These are phyloP conservation scores for Physocephala rufipes DNA, from an alignment of 2,888 invertebrate genomes.

Conservation along the genomic window DNA sequence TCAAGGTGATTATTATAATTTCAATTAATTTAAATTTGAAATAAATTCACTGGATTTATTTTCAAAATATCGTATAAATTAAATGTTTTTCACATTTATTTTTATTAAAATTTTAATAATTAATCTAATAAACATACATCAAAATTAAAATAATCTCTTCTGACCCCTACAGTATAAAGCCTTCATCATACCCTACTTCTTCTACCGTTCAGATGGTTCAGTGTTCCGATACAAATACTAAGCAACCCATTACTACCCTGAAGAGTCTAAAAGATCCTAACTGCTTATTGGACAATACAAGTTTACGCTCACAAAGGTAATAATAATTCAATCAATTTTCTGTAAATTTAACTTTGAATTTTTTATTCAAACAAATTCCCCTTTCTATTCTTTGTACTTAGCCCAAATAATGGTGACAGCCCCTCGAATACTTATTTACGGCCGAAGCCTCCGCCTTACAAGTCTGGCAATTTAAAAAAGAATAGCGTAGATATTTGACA, in stretches of 20 bases:
- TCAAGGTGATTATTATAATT: slow-evolving; percentile 49
- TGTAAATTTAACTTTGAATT: neutral
- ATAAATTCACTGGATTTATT: neutral
- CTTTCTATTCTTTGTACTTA: slow-evolving; percentile 49
- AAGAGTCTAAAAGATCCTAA: slow-evolving; percentile 70
- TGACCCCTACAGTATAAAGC: slow-evolving; percentile 49
- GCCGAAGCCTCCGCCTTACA: slow-evolving; percentile 65
- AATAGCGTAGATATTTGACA: slow-evolving; percentile 65
- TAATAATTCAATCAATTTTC: neutral
- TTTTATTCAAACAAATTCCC: neutral
- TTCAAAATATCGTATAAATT: no score
- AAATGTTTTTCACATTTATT: neutral
- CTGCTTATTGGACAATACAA: slow-evolving; percentile 61
- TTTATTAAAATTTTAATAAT: neutral
- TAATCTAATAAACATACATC: neutral
- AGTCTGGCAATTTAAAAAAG: slow-evolving; percentile 56
- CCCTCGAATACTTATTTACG: slow-evolving; percentile 66
- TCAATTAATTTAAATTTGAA: neutral
- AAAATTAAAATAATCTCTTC: no score
- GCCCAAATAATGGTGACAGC: slow-evolving; percentile 69
- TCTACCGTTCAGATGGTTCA: slow-evolving; percentile 73
- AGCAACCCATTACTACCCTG: slow-evolving; percentile 70
- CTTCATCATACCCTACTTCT: slow-evolving; percentile 58
- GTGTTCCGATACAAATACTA: slow-evolving; percentile 68
- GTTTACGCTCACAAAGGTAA: slow-evolving; percentile 64